Evolutionary conservation across 2,113 vertebrate genomes (phyloP), one percentile per base, ranked within the genome.

Genomic region (Perccottus glenii): DNA sequence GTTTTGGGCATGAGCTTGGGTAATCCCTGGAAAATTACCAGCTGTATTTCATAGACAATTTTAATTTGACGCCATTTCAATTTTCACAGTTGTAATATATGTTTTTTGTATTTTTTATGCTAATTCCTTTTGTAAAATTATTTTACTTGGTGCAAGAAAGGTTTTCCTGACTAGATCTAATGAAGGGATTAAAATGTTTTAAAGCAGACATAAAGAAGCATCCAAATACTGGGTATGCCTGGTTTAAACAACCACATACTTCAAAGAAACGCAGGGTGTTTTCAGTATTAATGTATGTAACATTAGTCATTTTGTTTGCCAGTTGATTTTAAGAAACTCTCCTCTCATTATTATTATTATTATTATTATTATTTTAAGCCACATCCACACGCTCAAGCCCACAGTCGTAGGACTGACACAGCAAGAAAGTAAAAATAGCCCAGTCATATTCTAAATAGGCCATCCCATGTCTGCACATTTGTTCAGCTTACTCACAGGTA

Each of bases 401-500:
- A 43, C 3, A 12, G 9, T 11, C n/a, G 45, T 4, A 45, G 0
- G 52, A 64, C 33, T 58, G 9, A 42, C 50, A 57, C 27, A 44
- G 47, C 33, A 32, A 44, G 58, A 64, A 42, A 58, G 46, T 9
- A 63, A 76, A 46, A 12, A 1, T 11, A 38, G 42, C n/a, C 38
- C 46, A 68, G 50, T 78, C 7, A 63, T 50, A 70, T 67, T 61
- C n/a, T 50, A 82, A 58, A 66, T 42, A 63, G 56, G 27, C 48
- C 70, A 63, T 6, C 40, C 32, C 56, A 44, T 9, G 35, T 68
- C 64, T 80, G 59, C 15, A 49, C 55, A 63, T 40, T 62, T 67
- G 50, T 59, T 36, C 32, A 65, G 46, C 61, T 57, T 9, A 60
- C 59, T 70, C 67, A 74, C 42, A 11, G 27, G 55, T 78, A n/a